Percentiles rank a stretch among this genome's conserved stretches.
These are phyloP conservation scores for Chloropsis cyanopogon DNA, from an alignment of 2,113 vertebrate species.

Conservation along the genomic window DNA sequence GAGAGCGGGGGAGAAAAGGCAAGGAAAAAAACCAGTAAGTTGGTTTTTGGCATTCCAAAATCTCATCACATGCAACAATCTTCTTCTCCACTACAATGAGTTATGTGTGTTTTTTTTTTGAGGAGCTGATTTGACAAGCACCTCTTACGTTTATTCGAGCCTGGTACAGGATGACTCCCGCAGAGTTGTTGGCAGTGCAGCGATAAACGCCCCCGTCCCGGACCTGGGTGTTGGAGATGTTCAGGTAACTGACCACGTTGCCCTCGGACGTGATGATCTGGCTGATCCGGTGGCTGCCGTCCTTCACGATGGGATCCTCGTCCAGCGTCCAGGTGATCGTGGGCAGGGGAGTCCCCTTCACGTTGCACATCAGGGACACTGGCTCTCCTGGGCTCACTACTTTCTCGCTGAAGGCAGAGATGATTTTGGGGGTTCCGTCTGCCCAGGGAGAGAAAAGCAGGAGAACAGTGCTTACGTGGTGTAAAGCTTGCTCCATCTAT, in stretches of 20 bases:
- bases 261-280: conserved; percentile 92
- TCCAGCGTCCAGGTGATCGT: conserved; percentile 93
- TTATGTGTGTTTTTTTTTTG: conserved; percentile 87
- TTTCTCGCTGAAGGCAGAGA: conserved; percentile 96
- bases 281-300: conserved; percentile 90
- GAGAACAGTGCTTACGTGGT: neutral
- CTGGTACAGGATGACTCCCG: conserved; percentile 98
- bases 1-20: neutral
- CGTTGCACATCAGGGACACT: conserved; percentile 93
- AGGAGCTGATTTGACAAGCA: conserved; percentile 99
- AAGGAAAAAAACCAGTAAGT: neutral
- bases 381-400: conserved; percentile 94
- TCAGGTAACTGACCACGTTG: conserved; percentile 96
- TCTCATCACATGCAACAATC: conserved; percentile 63
- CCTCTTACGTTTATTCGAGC: conserved; percentile 99
- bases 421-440: conserved; percentile 98
- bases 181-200: conserved; percentile 97
- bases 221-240: conserved; percentile 94
- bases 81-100: conserved; percentile 69
- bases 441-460: conserved; percentile 25
- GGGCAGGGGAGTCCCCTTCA: conserved; percentile 93
- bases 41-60: conserved; percentile 49
- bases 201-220: conserved; percentile 95
- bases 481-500: neutral
- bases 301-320: conserved; percentile 92